Percentiles rank a stretch among this genome's conserved stretches.
Evolutionary conservation across 2,113 vertebrate genomes (phyloP).

Genomic region (Alligator sinensis): DNA sequence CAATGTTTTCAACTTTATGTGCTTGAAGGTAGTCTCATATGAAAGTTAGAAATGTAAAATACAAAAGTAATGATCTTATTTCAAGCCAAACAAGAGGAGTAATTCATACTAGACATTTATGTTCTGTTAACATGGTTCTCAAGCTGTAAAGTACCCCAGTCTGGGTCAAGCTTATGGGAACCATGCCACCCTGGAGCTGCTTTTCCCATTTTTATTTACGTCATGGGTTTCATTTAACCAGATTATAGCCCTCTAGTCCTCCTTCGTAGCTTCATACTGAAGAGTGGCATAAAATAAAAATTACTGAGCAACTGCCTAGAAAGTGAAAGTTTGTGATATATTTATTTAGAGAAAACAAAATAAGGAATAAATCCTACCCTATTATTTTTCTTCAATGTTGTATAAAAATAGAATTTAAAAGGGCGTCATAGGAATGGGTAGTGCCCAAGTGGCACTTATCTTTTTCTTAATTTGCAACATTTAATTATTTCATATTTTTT

Average conservation of each 20-base stretch:
- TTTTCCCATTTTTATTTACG: not conserved
- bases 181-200: not conserved
- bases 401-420: not conserved
- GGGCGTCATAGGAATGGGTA: not conserved
- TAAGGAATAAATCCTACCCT: not conserved
- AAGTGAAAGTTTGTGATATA: not conserved
- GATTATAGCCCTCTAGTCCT: not conserved
- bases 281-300: not conserved
- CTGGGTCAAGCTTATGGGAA: not conserved
- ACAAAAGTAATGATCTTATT: not conserved
- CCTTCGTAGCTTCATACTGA: not conserved
- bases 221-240: not conserved
- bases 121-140: not conserved
- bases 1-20: not conserved
- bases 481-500: not conserved
- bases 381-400: not conserved
- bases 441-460: not conserved
- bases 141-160: not conserved
- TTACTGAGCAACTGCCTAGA: not conserved
- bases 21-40: not conserved
- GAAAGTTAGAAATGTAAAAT: not conserved
- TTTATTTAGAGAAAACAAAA: not conserved
- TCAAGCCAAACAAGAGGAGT: not conserved
- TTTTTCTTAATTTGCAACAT: not conserved
- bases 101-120: not conserved